These are phyloP conservation scores for Chalcis sispes DNA, from an alignment of 2,888 invertebrate species.

Conservation along the genomic window DNA sequence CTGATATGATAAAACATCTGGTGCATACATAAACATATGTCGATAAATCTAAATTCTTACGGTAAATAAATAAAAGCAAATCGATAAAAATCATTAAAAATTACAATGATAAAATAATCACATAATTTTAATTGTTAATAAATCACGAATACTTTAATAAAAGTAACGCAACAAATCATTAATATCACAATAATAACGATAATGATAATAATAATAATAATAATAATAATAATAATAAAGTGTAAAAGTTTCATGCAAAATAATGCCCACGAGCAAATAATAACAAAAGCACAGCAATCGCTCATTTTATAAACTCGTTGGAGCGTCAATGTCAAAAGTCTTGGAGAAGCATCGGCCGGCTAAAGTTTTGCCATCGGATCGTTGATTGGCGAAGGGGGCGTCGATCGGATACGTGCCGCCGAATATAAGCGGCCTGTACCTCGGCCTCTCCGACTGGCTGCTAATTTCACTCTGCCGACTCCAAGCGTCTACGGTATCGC, in stretches of 20 bases:
- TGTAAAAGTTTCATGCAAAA: constrained; percentile 12
- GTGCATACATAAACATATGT: not conserved
- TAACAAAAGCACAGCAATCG: not conserved
- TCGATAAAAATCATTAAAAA: not conserved
- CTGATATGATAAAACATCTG: constrained; percentile 2
- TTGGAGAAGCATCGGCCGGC: constrained; percentile 63
- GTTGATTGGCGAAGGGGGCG: constrained; percentile 77
- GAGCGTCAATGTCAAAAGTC: constrained; percentile 80
- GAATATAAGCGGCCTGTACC: constrained; percentile 84
- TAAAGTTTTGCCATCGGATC: constrained; percentile 42
- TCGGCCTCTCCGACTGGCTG: constrained; percentile 49
- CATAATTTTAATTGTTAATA: not conserved
- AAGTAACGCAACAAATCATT: not conserved
- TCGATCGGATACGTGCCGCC: constrained; percentile 93
- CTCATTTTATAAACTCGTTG: constrained; percentile 66
- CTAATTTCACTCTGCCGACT: constrained; percentile 61
- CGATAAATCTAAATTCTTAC: not conserved
- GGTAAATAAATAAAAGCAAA: not conserved
- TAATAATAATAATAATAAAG: not conserved
- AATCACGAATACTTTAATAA: not conserved
- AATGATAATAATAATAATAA: not conserved
- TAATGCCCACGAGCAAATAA: not conserved
- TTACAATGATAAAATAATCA: not conserved
- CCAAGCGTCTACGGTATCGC: constrained; percentile 82
- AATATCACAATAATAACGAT: constrained; percentile 13